Evolutionary conservation across 2,113 vertebrate species (phyloP), one percentile per base, ranked within the genome.

Genomic region (Larimichthys crocea): DNA sequence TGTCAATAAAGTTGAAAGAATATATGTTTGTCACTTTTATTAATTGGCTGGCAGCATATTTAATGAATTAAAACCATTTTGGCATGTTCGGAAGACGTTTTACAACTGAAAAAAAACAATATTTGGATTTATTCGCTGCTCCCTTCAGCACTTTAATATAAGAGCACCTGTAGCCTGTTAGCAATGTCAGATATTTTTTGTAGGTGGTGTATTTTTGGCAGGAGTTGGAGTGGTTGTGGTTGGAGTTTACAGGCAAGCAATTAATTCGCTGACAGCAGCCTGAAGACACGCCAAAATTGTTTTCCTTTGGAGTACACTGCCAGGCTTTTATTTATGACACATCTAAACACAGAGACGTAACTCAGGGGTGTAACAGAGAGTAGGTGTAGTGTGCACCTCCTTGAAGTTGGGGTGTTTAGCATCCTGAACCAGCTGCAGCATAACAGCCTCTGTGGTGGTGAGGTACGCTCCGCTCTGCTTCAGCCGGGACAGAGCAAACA

Each of bases 381-480:
- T 15, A 74, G 35, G 17, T 17, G 48, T 0, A 44, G n/a, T 60
- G 50, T 77, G 62, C 78, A 97, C 97, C 96, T 98, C 95, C 86
- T 95, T 97, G 88, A 97, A 98, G 67, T 88, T 91, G 17, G 97
- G 97, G 77, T 97, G 96, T 35, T 93, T 92, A 0, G 97, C 94
- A 0, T 97, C 96, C n/a, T 93, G 90, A 64, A 97, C 90, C 1
- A 98, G 94, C 86, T 98, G 97, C 79, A 98, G 91, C 46, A 98
- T 93, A 15, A 97, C 94, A 0, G 91, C 95, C 86, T 98, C 97
- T 2, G 96, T 97, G 76, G 97, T 97, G 78, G 96, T 97, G 67
- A 98, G 95, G 88, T 92, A 97, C 16, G 94, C 96, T 0, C 97
- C 97, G 0, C 97, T 97, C 92, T 98, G 97, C 68, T 94, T 95